Percentiles rank a stretch among this genome's conserved stretches.
Evolutionary conservation across 2,113 vertebrate genomes (phyloP).

Genomic region (Ariopsis seemanni): DNA sequence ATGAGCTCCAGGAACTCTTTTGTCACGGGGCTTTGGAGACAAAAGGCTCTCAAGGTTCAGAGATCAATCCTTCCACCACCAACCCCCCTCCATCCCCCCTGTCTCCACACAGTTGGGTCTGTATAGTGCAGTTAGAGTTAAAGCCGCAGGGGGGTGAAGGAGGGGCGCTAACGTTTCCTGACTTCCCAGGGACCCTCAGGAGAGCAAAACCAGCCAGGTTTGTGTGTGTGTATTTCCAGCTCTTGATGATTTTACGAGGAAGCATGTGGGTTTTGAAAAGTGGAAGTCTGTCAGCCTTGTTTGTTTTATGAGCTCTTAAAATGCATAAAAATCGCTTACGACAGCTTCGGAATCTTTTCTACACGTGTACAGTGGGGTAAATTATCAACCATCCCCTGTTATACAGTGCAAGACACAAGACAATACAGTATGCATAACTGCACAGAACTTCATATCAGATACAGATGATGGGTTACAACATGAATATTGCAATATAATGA

Average conservation of each 20-base stretch:
- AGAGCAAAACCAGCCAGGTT: slow-evolving; percentile 33
- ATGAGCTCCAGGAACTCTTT: slow-evolving; percentile 55
- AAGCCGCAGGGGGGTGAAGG: slow-evolving; percentile 46
- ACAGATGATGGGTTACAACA: background rate
- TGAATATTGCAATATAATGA: background rate
- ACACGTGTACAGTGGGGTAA: background rate
- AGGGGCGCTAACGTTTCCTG: slow-evolving; percentile 50
- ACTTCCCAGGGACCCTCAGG: slow-evolving; percentile 48
- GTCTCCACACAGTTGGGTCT: slow-evolving; percentile 17
- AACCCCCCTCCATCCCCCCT: background rate
- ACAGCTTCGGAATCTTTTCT: background rate
- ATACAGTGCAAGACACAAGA: background rate
- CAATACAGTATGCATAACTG: background rate
- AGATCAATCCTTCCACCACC: slow-evolving; percentile 43
- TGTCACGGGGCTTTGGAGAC: slow-evolving; percentile 51
- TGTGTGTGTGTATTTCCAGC: slow-evolving; percentile 24
- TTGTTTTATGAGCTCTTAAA: slow-evolving; percentile 36
- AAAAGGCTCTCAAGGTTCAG: slow-evolving; percentile 53
- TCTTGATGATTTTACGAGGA: slow-evolving; percentile 43
- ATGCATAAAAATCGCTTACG: background rate
- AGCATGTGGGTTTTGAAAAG: slow-evolving; percentile 25
- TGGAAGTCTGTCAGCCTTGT: slow-evolving; percentile 31
- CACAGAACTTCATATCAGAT: background rate
- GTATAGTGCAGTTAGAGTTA: slow-evolving; percentile 31
- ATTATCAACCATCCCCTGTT: background rate